These are phyloP conservation scores for Drosophila suzukii DNA, from an alignment of 1,140 invertebrate genomes.

Conservation along the genomic window DNA sequence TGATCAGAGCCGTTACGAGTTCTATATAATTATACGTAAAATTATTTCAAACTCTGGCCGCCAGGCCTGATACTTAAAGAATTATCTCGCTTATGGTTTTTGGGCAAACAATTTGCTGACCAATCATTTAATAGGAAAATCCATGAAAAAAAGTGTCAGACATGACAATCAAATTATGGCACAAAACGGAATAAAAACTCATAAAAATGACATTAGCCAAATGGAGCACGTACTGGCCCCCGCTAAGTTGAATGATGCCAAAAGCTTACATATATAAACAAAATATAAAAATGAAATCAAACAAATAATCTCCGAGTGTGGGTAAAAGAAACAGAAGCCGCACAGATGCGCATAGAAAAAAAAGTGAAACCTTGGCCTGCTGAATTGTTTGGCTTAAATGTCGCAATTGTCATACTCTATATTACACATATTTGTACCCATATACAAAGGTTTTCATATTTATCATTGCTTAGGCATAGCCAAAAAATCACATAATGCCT, in stretches of 20 bases:
- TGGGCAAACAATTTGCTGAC: conserved; percentile 11
- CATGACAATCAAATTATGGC: conserved; percentile 52
- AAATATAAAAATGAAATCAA: conserved; percentile 66
- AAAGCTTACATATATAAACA: conserved; percentile 46
- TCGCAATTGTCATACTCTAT: conserved; percentile 13
- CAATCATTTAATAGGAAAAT: conserved; percentile 46
- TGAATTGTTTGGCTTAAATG: neutral
- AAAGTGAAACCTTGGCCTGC: conserved; percentile 3
- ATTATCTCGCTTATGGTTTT: conserved; percentile 5
- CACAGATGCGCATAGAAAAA: conserved; percentile 27
- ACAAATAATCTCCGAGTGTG: conserved; percentile 49
- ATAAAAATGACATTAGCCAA: conserved; percentile 61
- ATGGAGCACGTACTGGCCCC: conserved; percentile 48
- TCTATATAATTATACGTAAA: conserved; percentile 65
- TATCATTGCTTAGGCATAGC: conserved; percentile 1
- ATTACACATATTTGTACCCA: neutral
- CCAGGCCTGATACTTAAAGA: conserved; percentile 1
- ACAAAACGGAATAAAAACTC: conserved; percentile 44
- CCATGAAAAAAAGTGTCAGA: conserved; percentile 37
- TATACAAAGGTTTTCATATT: neutral
- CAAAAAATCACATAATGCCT: neutral
- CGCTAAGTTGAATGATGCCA: conserved; percentile 19
- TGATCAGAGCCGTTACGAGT: conserved; percentile 59
- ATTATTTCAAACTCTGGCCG: conserved; percentile 1
- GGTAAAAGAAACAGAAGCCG: conserved; percentile 44